Evolutionary conservation across 2,113 vertebrate genomes (phyloP), one percentile per base, ranked within the genome.

Genomic region (Formicarius rufipectus): DNA sequence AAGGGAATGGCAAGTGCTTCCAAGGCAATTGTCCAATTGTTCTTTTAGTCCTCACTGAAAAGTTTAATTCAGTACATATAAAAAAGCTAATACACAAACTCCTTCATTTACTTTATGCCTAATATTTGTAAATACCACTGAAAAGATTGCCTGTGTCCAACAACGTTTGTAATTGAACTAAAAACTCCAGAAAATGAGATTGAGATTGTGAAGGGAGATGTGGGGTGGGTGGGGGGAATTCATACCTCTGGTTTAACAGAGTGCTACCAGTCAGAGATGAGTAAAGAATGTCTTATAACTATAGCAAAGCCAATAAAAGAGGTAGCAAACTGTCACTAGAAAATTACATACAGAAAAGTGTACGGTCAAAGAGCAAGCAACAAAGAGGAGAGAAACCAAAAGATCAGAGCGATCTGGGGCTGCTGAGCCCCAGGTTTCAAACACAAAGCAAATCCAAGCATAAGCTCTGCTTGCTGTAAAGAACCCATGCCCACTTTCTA

Each of bases 401-500:
- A 91, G 78, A 81, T 87, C 82, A 35, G 12, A 33, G 71, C 91
- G 73, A 80, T 37, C 77, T 67, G 55, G 33, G 31, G 53, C 58
- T 62, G 55, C 80, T 85, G 71, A 95, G 68, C 23, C 60, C 30
- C 74, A 56, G 53, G n/a, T 90, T 93, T 93, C 69, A 81, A 39
- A 72, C 69, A 76, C 27, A 96, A 95, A 97, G 47, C 45, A 95
- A 97, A 96, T 81, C 56, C 23, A 71, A 90, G 92, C 16, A 71
- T 45, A 63, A 96, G 52, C 87, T 83, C 87, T 69, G 56, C 93
- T 92, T 87, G 63, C 88, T 96, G 72, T 62, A 93, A 94, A 94
- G 87, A 97, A 44, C 95, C 63, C 88, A 49, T 24, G 39, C 95
- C 90, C 85, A 86, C 93, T 96, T 97, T 96, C 85, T 95, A 83